Evolutionary conservation across 2,113 vertebrate species (phyloP).

Genomic region (Triplophysa siluroides): DNA sequence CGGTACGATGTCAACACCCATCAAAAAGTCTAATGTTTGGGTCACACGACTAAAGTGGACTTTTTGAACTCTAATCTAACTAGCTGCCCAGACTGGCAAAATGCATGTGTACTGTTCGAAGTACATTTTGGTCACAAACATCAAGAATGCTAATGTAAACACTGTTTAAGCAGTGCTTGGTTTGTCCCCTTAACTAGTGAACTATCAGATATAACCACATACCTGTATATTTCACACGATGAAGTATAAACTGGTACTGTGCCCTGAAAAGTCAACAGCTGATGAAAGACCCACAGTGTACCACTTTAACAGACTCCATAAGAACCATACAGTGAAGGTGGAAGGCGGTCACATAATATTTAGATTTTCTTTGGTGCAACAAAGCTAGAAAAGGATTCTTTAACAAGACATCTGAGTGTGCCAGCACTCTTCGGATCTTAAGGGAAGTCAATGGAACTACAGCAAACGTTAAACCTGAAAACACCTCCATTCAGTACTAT

Average conservation of each 20-base stretch:
- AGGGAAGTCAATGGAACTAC: conserved; percentile 36
- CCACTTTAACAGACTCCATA: conserved; percentile 2
- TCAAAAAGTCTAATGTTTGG: conserved; percentile 45
- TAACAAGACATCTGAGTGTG: background rate
- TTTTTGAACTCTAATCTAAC: background rate
- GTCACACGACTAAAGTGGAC: conserved; percentile 8
- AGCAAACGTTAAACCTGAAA: conserved; percentile 41
- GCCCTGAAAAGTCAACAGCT: too few relatives aligned
- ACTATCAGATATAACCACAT: too few relatives aligned
- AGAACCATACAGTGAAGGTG: background rate
- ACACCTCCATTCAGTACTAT: conserved; percentile 40
- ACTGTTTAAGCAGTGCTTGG: too few relatives aligned
- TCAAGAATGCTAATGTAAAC: too few relatives aligned
- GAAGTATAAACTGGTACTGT: too few relatives aligned
- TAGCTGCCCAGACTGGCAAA: too few relatives aligned
- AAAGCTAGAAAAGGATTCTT: conserved; percentile 4
- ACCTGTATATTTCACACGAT: too few relatives aligned
- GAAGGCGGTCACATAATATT: conserved; percentile 18
- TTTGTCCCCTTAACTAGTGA: too few relatives aligned
- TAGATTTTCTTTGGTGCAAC: conserved; percentile 21
- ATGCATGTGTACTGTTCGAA: too few relatives aligned
- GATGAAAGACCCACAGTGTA: background rate
- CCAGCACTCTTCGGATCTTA: conserved; percentile 21
- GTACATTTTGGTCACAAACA: too few relatives aligned
- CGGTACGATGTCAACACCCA: background rate